Percentiles rank a stretch among this genome's conserved stretches.
phyloP scores from a whole-genome alignment of 2,888 invertebrate genomes.

The Gastrophysa polygoni region DNA sequence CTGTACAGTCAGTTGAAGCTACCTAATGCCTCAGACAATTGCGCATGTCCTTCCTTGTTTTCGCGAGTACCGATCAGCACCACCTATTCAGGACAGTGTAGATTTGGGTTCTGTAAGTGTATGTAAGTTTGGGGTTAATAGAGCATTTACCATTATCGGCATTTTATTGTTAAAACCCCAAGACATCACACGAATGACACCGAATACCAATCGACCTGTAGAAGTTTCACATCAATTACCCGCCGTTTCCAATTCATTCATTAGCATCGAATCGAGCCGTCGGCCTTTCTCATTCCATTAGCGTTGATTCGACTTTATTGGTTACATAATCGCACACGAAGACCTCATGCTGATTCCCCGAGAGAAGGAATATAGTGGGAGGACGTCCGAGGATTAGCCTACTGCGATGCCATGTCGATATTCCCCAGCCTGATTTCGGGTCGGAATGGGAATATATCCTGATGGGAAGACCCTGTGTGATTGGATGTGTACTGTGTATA shows the following conservation, averaged over 20 bases:
- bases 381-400: not conserved
- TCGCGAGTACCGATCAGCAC: too few relatives aligned
- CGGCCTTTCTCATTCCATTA: not conserved
- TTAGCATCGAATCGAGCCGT: not conserved
- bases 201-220: not conserved
- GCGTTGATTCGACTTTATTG: constrained; percentile 10
- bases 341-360: constrained; percentile 18
- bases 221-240: not conserved
- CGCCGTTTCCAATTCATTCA: not conserved
- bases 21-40: too few relatives aligned
- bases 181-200: too few relatives aligned
- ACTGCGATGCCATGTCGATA: not conserved
- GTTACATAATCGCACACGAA: constrained; percentile 18
- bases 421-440: not conserved
- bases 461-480: not conserved
- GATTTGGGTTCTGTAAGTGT: too few relatives aligned
- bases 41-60: too few relatives aligned
- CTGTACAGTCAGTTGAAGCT: too few relatives aligned
- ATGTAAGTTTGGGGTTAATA: too few relatives aligned
- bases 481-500: too few relatives aligned
- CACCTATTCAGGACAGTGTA: too few relatives aligned
- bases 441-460: not conserved
- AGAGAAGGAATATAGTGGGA: not conserved
- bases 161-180: too few relatives aligned
- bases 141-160: too few relatives aligned